Base-by-base conservation (phyloP, 2,113 vertebrate species). In the Chlorodrepanis virens region DNA sequence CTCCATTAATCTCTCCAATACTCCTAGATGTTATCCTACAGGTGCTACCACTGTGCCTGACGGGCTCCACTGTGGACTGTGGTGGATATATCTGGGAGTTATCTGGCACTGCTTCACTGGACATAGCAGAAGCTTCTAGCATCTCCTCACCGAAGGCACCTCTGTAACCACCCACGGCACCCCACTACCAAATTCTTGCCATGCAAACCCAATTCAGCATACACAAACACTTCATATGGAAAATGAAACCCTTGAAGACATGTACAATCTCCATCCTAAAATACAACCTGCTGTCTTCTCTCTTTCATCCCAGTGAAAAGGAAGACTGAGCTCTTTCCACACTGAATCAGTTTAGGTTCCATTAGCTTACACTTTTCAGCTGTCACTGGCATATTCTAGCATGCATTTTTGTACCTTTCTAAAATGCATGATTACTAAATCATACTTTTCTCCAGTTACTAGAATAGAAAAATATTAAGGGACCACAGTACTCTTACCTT, bases 311-410 rank as follows among this genome's bases (percentile, higher is more conserved):
- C 5, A 5, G 11, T 57, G 40, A 76, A 78, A 27, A 70, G 40
- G 71, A 84, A 83, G 45, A 24, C 7, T 8, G 5, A 80, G 40
- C 25, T 90, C 45, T 88, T 85, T 90, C 59, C 16, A 18, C 63
- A 54, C 8, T 24, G 39, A 69, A 86, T 45, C 53, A 72, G n/a
- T 93, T 92, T 49, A 61, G 37, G n/a, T 80, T 93, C 79, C 94
- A 96, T 96, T 95, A 95, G 39, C 63, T 83, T 72, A 45, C 15
- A 53, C 25, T 69, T 93, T 82, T 83, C 50, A 94, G 39, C 47
- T 81, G 50, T 70, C 77, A 42, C 37, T 65, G 50, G 25, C 20
- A 86, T 83, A 83, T 88, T 53, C 50, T 86, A 76, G 3, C 9
- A 31, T 5, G 50, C 29, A 83, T 92, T 93, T 93, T 87, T 77